These are phyloP conservation scores for Cyrtorhinus lividipennis DNA, from an alignment of 1,140 invertebrate species.

Conservation along the genomic window DNA sequence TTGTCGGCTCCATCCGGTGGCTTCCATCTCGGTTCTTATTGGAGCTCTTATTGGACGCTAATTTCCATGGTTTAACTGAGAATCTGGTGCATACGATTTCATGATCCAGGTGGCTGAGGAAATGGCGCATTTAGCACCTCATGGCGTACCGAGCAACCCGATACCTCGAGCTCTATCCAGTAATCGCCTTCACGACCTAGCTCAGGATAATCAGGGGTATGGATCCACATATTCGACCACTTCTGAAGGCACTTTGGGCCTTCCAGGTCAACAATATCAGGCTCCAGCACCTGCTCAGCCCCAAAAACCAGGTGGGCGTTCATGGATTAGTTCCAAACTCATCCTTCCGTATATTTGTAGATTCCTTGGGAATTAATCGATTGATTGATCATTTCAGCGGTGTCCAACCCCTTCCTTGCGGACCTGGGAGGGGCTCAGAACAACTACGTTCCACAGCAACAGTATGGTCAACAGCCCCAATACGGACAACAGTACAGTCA, in stretches of 20 bases:
- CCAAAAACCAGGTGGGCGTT: background rate
- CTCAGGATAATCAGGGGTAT: constrained; percentile 43
- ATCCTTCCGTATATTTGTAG: background rate
- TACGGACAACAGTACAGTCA: background rate
- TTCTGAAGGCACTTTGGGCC: constrained; percentile 44
- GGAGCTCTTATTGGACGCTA: too few species aligned
- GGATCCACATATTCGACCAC: constrained; percentile 55
- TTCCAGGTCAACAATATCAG: constrained; percentile 37
- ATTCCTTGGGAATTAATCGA: background rate
- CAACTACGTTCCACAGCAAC: background rate
- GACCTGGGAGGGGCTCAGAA: background rate
- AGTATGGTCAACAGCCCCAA: background rate
- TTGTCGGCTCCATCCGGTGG: too few species aligned
- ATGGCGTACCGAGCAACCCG: constrained; percentile 89
- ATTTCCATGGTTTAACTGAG: too few species aligned
- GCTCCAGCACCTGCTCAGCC: background rate
- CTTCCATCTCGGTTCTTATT: too few species aligned
- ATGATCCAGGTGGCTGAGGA: constrained; percentile 54
- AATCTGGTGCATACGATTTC: too few species aligned
- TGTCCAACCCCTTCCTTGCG: background rate
- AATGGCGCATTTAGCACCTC: constrained; percentile 76
- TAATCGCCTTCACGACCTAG: constrained; percentile 56
- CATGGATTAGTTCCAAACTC: background rate
- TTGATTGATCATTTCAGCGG: background rate
- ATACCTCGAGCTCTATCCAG: constrained; percentile 79